Evolutionary conservation across 2,888 invertebrate genomes (phyloP), one percentile per base, ranked within the genome.

Genomic region (Timandra comae): DNA sequence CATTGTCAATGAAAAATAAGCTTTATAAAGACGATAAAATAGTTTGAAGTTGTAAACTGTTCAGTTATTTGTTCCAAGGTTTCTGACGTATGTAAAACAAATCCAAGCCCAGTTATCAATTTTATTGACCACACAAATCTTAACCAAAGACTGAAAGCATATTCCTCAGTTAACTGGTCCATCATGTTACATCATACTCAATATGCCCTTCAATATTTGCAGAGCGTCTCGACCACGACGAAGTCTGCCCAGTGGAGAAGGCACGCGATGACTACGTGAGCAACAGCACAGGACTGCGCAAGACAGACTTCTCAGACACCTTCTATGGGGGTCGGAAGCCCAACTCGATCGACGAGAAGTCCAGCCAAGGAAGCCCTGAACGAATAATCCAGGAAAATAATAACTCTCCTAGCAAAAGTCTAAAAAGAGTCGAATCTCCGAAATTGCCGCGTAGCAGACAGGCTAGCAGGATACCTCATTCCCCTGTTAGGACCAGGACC

Each of bases 171-270:
- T n/a, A n/a, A n/a, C n/a, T n/a, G n/a, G n/a, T n/a, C n/a, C n/a
- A n/a, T n/a, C n/a, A n/a, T n/a, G n/a, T n/a, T n/a, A n/a, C n/a
- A n/a, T n/a, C n/a, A n/a, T n/a, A n/a, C n/a, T n/a, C n/a, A n/a
- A n/a, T n/a, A n/a, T n/a, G n/a, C n/a, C n/a, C n/a, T n/a, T n/a
- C n/a, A n/a, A n/a, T n/a, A n/a, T 24, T 6, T 11, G 7, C 80
- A 91, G 91, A 88, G 88, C 91, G 90, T 89, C 90, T 89, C 69
- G 89, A 89, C 42, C n/a, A n/a, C n/a, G n/a, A n/a, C 16, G 85
- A 82, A 43, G 78, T 77, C 62, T 79, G 78, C 46, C 75, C 72
- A 43, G 61, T 71, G 52, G 82, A 82, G 41, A 76, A 64, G 49
- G 81, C 79, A 36, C 69, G 72, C 45, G 88, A 87, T 38, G 88